Evolutionary conservation across 1,140 invertebrate species (phyloP).

Genomic region (Bemisia tabaci): DNA sequence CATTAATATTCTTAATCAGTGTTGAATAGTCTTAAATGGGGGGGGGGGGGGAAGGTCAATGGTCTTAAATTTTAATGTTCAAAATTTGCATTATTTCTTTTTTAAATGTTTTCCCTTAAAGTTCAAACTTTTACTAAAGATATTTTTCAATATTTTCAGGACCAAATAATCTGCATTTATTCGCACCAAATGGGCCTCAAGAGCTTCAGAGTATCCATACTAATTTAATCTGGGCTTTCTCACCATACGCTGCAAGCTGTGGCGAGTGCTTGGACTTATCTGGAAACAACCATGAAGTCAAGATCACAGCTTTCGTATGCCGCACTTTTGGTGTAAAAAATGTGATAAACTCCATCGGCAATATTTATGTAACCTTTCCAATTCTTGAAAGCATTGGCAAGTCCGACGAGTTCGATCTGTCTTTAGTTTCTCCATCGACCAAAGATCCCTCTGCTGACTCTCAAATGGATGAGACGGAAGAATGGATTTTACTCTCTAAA

Average conservation of each 20-base stretch:
- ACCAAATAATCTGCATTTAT: neutral
- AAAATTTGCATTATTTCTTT: no score
- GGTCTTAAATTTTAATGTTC: neutral
- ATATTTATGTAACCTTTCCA: neutral
- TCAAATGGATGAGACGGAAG: conserved; percentile 31
- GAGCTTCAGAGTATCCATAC: neutral
- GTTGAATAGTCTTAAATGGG: no score
- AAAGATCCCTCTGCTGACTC: conserved; percentile 8
- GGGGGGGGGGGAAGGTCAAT: no score
- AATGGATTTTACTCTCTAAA: conserved; percentile 41
- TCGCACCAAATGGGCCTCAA: neutral
- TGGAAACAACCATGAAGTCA: neutral
- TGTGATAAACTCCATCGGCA: neutral
- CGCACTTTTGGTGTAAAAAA: neutral
- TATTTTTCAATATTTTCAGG: conserved; percentile 1
- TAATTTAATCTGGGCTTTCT: neutral
- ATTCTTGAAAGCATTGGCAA: neutral
- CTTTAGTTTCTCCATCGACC: conserved; percentile 13
- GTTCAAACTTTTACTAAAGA: neutral
- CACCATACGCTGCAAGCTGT: neutral
- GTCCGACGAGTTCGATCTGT: conserved; percentile 16
- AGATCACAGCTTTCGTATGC: neutral
- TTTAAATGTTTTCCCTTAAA: neutral
- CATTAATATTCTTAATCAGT: no score
- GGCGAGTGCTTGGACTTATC: neutral